Base-by-base conservation (phyloP, 2,113 vertebrate species). In the Saimiri boliviensis region DNA sequence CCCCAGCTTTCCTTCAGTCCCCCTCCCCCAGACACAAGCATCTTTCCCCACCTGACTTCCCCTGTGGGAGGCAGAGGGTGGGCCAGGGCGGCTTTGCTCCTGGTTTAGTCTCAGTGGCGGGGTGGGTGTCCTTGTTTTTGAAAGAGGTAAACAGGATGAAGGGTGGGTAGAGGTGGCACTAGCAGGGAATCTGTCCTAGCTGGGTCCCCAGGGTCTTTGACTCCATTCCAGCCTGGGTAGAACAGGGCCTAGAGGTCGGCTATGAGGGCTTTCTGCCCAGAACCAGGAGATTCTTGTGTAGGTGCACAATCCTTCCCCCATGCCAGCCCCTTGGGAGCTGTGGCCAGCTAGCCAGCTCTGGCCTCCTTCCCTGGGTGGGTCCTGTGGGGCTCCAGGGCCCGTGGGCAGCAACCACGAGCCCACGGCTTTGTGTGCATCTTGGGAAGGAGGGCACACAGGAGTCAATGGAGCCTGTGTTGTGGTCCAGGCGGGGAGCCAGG, bases 391-490 rank as follows among this genome's bases (percentile, higher is more conserved):
- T 91, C 54, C 2, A 60, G 63, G 96, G 74, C 84, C 93, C 1
- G 47, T 97, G 96, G 97, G 96, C 93, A 90, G 95, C 93, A 94
- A 71, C 79, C 92, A 56, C 6, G 42, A 96, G 77, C 92, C 97
- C 94, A 94, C 32, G 42, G 79, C 88, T 95, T 86, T 94, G 88
- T 90, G 32, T 92, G 92, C 77, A 95, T 97, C 81, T 94, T 93
- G 96, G 90, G 85, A 83, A 95, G 94, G 93, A 94, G 95, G 87
- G 90, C 81, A 79, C 86, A 42, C 89, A 94, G 92, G 96, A 95
- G 94, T 98, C 97, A 98, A 98, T 97, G 96, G 91, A 71, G 97
- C 85, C 96, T 98, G 98, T 98, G 97, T 98, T 98, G 96, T 95
- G 90, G 94, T 91, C 95, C 97, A 97, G 97, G 97, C 97, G 6